phyloP scores from a whole-genome alignment of 64 coral and sea anemone species.

The Porites australiensis region DNA sequence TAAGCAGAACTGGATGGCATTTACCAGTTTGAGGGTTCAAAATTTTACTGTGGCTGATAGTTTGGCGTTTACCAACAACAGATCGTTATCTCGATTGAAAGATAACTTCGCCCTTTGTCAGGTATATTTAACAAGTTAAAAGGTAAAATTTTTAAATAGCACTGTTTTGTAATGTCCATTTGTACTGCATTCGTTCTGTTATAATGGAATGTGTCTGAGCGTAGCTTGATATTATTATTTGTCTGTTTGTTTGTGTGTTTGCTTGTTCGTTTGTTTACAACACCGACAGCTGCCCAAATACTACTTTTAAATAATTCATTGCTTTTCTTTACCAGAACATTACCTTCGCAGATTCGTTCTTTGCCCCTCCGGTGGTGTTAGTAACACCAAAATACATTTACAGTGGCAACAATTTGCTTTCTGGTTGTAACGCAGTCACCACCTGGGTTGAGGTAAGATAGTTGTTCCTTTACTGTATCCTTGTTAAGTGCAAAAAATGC shows the following conservation, averaged over 20 bases:
- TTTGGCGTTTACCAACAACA: neutral
- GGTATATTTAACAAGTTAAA: neutral
- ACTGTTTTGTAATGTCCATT: too few relatives aligned
- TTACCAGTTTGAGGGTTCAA: neutral
- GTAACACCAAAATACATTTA: neutral
- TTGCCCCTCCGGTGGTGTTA: constrained; percentile 51
- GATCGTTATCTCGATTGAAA: neutral
- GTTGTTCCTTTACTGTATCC: too few relatives aligned
- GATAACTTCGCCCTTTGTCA: neutral
- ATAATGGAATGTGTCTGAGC: too few relatives aligned
- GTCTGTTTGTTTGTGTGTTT: constrained; percentile 18
- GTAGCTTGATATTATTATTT: neutral
- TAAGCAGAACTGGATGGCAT: constrained; percentile 9
- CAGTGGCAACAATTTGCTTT: constrained; percentile 11
- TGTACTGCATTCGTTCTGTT: too few relatives aligned
- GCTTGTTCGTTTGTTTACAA: neutral
- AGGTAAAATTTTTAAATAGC: too few relatives aligned
- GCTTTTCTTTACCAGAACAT: neutral
- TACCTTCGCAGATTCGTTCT: constrained; percentile 20
- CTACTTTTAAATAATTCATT: neutral
- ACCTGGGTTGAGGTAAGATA: constrained; percentile 45
- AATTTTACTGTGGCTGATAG: neutral
- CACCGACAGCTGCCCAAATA: neutral
- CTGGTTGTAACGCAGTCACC: constrained; percentile 31
- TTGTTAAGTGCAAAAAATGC: too few relatives aligned